Percentiles rank a stretch among this genome's conserved stretches.
phyloP scores from a whole-genome alignment of 2,797 vertebrate genomes.

The Tragelaphus eurycerus region DNA sequence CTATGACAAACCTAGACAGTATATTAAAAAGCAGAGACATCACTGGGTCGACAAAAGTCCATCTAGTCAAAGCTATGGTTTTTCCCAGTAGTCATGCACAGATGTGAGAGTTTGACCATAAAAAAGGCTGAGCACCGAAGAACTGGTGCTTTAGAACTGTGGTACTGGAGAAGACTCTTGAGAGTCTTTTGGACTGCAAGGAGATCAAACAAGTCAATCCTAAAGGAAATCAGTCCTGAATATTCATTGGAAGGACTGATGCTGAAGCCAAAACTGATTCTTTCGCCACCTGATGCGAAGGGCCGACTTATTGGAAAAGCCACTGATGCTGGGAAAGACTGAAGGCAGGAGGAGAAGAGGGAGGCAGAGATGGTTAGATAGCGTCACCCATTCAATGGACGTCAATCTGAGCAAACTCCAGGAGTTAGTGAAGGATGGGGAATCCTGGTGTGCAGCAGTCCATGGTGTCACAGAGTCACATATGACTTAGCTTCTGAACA shows the following conservation, averaged over 20 bases:
- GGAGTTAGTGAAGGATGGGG: not conserved
- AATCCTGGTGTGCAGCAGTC: not conserved
- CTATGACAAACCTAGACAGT: not conserved
- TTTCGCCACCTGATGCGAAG: not conserved
- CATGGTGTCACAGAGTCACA: not conserved
- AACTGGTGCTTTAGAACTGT: not conserved
- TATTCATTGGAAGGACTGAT: not conserved
- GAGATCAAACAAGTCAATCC: not conserved
- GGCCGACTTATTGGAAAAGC: not conserved
- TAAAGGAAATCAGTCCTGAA: not conserved
- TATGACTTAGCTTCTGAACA: not conserved
- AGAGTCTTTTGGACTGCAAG: not conserved
- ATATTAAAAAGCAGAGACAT: not conserved
- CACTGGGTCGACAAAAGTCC: not conserved
- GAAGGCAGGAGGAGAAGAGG: not conserved
- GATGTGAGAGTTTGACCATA: not conserved
- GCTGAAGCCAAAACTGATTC: not conserved
- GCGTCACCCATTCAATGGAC: not conserved
- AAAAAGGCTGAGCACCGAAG: not conserved
- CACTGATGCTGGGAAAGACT: not conserved
- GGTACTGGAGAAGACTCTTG: not conserved
- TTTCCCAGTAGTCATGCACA: not conserved
- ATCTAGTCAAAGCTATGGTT: not conserved
- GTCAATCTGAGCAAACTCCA: not conserved
- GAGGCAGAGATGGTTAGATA: not conserved